Percentiles rank a stretch among this genome's conserved stretches.
phyloP scores from a whole-genome alignment of 35 echinoderm and acorn worm species.

The Acanthaster planci region DNA sequence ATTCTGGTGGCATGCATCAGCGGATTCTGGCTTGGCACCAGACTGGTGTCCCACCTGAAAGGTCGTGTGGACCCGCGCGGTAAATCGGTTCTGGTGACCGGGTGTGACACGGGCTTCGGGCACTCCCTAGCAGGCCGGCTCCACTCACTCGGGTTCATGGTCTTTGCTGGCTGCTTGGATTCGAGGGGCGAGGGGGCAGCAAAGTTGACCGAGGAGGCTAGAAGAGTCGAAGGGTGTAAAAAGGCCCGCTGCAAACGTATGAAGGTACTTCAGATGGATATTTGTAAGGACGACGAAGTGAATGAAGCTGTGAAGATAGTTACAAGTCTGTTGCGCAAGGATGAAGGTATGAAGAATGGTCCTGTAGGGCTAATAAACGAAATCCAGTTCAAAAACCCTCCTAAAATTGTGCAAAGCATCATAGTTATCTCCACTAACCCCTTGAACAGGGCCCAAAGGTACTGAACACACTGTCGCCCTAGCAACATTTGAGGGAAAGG shows the following conservation, averaged over 20 bases:
- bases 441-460: no score
- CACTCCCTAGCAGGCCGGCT: conserved; percentile 35
- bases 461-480: no score
- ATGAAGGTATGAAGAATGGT: background rate
- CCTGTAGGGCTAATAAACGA: no score
- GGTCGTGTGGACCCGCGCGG: conserved; percentile 16
- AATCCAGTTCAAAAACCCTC: no score
- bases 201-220: conserved; percentile 11
- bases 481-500: no score
- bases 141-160: conserved; percentile 30
- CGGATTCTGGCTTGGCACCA: background rate
- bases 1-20: background rate
- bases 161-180: conserved; percentile 48
- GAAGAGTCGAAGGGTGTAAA: background rate
- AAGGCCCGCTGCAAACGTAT: background rate
- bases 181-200: conserved; percentile 32
- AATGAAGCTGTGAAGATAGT: background rate
- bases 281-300: background rate
- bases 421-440: no score
- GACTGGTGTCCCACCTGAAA: background rate
- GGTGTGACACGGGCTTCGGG: conserved; percentile 61
- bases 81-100: conserved; percentile 40
- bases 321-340: background rate
- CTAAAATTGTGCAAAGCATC: no score
- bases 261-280: conserved; percentile 26